Evolutionary conservation across 2,888 invertebrate species (phyloP).

Genomic region (Athalia cordata): DNA sequence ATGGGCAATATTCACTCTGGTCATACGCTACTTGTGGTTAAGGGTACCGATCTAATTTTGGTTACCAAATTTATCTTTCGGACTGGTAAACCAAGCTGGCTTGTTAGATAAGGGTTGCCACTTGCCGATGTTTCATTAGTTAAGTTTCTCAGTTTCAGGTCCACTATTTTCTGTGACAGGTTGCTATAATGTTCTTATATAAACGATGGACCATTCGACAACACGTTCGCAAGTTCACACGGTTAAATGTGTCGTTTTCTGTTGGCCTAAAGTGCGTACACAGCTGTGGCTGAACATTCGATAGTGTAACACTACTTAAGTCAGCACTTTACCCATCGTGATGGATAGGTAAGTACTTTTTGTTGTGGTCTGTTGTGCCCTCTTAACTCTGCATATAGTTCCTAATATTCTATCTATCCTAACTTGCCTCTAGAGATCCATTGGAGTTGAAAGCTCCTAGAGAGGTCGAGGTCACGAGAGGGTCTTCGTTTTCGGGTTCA

Average conservation of each 20-base stretch:
- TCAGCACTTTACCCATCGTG: slow-evolving; percentile 4
- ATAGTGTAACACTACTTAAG: slow-evolving; percentile 16
- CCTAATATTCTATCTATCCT: neutral
- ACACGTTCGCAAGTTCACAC: slow-evolving; percentile 12
- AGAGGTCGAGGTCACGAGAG: neutral
- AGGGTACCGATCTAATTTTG: neutral
- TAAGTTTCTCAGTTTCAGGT: slow-evolving; percentile 20
- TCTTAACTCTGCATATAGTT: neutral
- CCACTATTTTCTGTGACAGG: slow-evolving; percentile 26
- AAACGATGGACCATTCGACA: slow-evolving; percentile 12
- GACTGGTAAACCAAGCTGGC: slow-evolving; percentile 28
- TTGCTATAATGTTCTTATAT: slow-evolving; percentile 22
- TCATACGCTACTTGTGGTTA: too few species aligned
- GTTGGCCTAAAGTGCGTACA: slow-evolving; percentile 28
- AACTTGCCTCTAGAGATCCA: slow-evolving; percentile 12
- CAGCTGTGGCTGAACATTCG: slow-evolving; percentile 20
- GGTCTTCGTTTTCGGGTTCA: slow-evolving; percentile 16
- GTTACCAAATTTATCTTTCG: slow-evolving; percentile 7
- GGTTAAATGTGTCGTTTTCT: slow-evolving; percentile 18
- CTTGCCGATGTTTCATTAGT: slow-evolving; percentile 18
- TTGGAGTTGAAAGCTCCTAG: neutral
- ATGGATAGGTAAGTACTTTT: slow-evolving; percentile 8
- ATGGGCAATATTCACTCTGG: too few species aligned
- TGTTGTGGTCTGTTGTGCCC: slow-evolving; percentile 15
- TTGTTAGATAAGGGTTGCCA: slow-evolving; percentile 19